Base-by-base conservation (phyloP, 1,140 invertebrate genomes). In the Odontomachus brunneus region DNA sequence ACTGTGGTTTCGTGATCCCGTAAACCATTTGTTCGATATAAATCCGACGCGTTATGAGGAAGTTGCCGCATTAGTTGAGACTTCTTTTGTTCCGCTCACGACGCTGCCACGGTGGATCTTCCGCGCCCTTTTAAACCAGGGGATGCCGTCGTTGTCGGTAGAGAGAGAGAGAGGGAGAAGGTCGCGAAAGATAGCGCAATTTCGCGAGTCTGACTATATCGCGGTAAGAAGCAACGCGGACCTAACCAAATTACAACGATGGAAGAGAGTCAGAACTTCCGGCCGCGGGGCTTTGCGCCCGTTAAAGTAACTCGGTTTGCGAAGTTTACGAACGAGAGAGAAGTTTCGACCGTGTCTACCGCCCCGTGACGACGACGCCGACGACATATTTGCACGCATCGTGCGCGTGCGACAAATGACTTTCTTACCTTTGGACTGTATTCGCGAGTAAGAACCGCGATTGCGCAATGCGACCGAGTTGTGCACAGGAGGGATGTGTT, bases 261-360 rank as follows among this genome's bases (percentile, higher is more conserved):
- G 80, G 82, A 83, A 86, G 85, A 81, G 87, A 85, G 81, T 69
- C 65, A 55, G 82, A 67, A 87, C 69, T 89, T 84, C 74, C 83
- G 76, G 84, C 62, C 62, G 22, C 53, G 53, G 26, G 66, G 29
- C 62, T 69, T 73, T 62, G 65, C 80, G 65, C 60, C 81, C 67
- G 82, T 88, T 86, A 87, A 88, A 87, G 88, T 89, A 89, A 90
- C 87, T 88, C 84, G 65, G 83, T 90, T 90, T 87, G 78, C 82
- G 65, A 87, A 89, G 85, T 89, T 89, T 89, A 86, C 88, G 83
- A 84, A 76, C 55, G 65, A 49, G 76, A 44, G 38, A 84, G 57
- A 65, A 86, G 86, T 85, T 86, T 57, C 67, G 24, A 49, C 49
- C 71, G 53, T 60, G 65, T 80, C 84, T 83, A 74, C 75, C 49